Evolutionary conservation across 2,113 vertebrate genomes (phyloP).

Genomic region (Urocolius indicus): DNA sequence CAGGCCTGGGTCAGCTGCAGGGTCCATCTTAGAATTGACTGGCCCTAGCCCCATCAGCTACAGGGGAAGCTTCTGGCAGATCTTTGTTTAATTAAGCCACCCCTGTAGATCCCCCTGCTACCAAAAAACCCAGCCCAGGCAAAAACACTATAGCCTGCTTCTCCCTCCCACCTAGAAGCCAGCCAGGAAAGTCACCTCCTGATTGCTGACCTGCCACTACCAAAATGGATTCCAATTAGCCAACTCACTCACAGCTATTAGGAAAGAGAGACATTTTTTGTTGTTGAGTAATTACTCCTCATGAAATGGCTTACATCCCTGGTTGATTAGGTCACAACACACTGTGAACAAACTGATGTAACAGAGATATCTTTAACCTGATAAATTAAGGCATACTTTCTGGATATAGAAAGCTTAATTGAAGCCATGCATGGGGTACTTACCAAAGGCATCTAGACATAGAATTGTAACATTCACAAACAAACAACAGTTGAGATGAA

Average conservation of each 20-base stretch:
- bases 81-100: too few species aligned
- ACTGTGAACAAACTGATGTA: constrained; percentile 74
- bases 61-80: too few species aligned
- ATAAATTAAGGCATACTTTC: constrained; percentile 75
- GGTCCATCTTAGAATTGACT: too few species aligned
- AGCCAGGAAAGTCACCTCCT: constrained; percentile 46
- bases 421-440: constrained; percentile 30
- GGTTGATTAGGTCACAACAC: constrained; percentile 70
- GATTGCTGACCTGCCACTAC: constrained; percentile 49
- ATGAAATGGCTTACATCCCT: constrained; percentile 65
- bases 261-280: constrained; percentile 61
- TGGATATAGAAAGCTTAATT: constrained; percentile 60
- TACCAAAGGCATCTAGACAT: constrained; percentile 10
- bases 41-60: too few species aligned
- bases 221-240: constrained; percentile 65
- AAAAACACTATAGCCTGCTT: background rate
- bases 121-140: too few species aligned
- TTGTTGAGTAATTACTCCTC: constrained; percentile 63
- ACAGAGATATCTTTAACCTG: constrained; percentile 71
- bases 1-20: too few species aligned
- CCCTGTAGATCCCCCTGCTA: too few species aligned
- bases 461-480: background rate
- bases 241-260: constrained; percentile 44
- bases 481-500: background rate
- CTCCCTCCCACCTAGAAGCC: constrained; percentile 25